Evolutionary conservation across 2,797 vertebrate species (phyloP).

Genomic region (Scolopax rusticola): DNA sequence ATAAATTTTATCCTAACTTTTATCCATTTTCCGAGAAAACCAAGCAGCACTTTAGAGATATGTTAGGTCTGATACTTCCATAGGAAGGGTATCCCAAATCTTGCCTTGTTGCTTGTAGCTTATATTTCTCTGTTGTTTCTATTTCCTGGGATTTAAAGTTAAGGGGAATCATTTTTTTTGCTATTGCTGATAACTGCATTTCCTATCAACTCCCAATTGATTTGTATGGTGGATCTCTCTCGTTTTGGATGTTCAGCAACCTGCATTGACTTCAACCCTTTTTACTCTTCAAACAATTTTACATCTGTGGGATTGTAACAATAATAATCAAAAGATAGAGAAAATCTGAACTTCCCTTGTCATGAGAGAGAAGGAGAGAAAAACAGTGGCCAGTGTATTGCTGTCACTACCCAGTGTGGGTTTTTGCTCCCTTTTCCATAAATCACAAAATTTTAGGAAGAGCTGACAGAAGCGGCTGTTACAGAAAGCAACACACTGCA

Average conservation of each 20-base stretch:
- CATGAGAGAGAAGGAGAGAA: neutral
- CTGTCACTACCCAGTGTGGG: neutral
- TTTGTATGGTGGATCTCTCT: neutral
- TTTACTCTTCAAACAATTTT: neutral
- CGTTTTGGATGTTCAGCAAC: neutral
- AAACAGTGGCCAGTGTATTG: neutral
- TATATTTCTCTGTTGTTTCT: neutral
- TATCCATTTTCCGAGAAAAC: neutral
- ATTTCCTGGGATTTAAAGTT: neutral
- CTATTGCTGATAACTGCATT: neutral
- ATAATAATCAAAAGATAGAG: neutral
- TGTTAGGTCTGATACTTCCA: neutral
- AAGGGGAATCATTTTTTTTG: neutral
- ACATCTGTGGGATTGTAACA: neutral
- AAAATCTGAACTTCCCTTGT: neutral
- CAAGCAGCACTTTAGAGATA: neutral
- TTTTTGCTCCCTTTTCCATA: neutral
- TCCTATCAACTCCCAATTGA: neutral
- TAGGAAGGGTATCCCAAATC: neutral
- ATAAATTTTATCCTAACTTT: neutral
- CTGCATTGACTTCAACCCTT: neutral
- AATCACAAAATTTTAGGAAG: neutral
- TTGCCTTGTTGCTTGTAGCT: neutral
- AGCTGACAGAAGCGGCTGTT: fast-evolving
- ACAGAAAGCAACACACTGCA: neutral